phyloP scores from a whole-genome alignment of 2,888 invertebrate species.

The Lissocephala sabroskyi region DNA sequence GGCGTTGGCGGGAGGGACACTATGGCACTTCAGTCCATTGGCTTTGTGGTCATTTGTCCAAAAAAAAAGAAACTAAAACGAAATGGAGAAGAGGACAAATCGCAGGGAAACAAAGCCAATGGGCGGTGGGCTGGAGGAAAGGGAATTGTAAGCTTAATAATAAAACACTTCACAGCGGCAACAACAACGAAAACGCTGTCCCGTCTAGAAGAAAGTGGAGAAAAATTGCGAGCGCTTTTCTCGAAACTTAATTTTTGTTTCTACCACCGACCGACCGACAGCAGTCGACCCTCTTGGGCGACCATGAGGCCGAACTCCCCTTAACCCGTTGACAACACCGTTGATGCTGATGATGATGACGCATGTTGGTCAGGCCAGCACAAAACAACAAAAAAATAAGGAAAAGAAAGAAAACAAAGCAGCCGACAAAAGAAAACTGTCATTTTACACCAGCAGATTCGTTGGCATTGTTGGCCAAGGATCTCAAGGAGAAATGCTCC shows the following conservation, averaged over 20 bases:
- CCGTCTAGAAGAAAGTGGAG: neutral
- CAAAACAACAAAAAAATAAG: conserved; percentile 13
- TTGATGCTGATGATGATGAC: conserved; percentile 9
- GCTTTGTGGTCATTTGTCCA: conserved; percentile 39
- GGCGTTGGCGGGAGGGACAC: too few species aligned
- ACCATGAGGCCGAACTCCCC: too few species aligned
- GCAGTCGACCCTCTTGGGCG: too few species aligned
- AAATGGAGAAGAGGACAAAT: conserved; percentile 15
- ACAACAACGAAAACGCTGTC: neutral
- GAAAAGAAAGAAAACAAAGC: neutral
- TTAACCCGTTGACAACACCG: conserved; percentile 16
- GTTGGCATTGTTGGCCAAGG: neutral
- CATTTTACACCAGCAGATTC: conserved; percentile 21
- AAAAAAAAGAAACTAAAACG: conserved; percentile 12
- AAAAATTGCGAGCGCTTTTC: conserved; percentile 4
- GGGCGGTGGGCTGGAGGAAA: too few species aligned
- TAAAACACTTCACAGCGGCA: conserved; percentile 20
- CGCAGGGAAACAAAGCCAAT: conserved; percentile 13
- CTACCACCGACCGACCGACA: neutral
- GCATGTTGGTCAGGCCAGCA: conserved; percentile 11
- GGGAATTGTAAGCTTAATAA: conserved; percentile 36
- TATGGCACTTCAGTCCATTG: too few species aligned
- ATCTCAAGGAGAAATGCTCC: conserved; percentile 30
- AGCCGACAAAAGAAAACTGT: conserved; percentile 8
- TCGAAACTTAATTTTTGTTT: neutral